Conservation (phyloP, 2,888 invertebrate species). For the Baccha elongata region DNA sequence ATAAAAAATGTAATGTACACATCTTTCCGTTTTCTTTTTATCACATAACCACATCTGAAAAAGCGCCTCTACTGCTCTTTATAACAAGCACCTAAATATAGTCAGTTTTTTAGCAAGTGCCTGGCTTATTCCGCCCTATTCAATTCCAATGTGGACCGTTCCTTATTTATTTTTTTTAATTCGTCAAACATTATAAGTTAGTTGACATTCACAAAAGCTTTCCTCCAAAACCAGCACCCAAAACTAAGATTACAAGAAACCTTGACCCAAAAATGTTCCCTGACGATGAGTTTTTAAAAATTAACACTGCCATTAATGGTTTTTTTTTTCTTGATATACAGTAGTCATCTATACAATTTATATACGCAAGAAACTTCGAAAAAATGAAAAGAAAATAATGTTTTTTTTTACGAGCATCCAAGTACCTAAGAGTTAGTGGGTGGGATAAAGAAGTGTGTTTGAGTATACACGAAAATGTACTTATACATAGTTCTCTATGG, state of each 20-base stretch:
- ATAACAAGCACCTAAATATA: too few species aligned
- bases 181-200: not conserved
- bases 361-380: not conserved
- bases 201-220: not conserved
- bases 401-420: conserved; percentile 51
- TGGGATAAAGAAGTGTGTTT: not conserved
- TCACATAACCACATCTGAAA: too few species aligned
- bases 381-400: not conserved
- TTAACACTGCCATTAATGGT: conserved; percentile 25
- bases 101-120: too few species aligned
- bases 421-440: conserved; percentile 57
- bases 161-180: too few species aligned
- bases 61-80: too few species aligned
- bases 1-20: too few species aligned
- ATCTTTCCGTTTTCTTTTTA: too few species aligned
- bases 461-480: conserved; percentile 4
- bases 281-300: conserved; percentile 30
- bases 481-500: conserved; percentile 20
- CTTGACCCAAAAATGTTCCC: conserved; percentile 29
- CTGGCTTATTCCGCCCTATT: too few species aligned
- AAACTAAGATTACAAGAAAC: conserved; percentile 26
- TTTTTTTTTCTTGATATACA: conserved; percentile 2
- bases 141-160: too few species aligned
- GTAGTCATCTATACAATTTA: not conserved
- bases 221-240: not conserved